phyloP scores from a whole-genome alignment of 2,113 vertebrate genomes.

The Cochlearius cochlearius region DNA sequence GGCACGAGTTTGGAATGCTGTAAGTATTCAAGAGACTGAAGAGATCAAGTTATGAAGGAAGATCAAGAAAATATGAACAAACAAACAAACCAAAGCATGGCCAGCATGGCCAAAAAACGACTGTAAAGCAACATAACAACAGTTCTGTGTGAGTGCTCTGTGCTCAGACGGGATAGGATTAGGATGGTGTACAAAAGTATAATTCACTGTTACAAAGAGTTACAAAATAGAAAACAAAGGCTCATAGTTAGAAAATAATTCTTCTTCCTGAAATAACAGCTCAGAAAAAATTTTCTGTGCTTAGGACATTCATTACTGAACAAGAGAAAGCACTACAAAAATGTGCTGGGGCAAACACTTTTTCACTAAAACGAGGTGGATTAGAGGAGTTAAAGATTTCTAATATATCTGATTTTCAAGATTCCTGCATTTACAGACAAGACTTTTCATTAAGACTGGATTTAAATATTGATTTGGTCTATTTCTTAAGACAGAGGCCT shows the following conservation, averaged over 20 bases:
- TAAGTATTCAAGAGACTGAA: not conserved
- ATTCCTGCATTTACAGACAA: not conserved
- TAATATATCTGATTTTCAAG: not conserved
- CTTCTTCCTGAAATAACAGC: conserved; percentile 1
- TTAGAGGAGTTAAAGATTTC: not conserved
- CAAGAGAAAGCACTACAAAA: conserved; percentile 31
- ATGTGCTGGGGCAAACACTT: conserved; percentile 33
- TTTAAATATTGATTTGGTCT: not conserved
- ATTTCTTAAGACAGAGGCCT: not conserved
- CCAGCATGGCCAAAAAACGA: not conserved
- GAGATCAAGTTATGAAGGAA: not conserved
- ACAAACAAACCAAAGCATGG: not conserved
- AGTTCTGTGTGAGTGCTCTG: not conserved
- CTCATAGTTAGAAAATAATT: conserved; percentile 48
- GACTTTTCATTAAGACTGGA: not conserved
- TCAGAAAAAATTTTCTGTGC: not conserved
- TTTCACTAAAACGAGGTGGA: not conserved
- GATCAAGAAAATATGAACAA: not conserved
- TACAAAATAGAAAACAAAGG: conserved; percentile 47
- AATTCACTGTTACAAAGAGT: not conserved
- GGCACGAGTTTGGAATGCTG: fast-evolving
- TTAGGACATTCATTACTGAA: not conserved
- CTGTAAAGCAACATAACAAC: not conserved
- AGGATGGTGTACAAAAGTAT: not conserved
- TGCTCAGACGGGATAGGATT: not conserved